These are phyloP conservation scores for Tubulanus polymorphus DNA, from an alignment of 2,888 invertebrate species.

Conservation along the genomic window DNA sequence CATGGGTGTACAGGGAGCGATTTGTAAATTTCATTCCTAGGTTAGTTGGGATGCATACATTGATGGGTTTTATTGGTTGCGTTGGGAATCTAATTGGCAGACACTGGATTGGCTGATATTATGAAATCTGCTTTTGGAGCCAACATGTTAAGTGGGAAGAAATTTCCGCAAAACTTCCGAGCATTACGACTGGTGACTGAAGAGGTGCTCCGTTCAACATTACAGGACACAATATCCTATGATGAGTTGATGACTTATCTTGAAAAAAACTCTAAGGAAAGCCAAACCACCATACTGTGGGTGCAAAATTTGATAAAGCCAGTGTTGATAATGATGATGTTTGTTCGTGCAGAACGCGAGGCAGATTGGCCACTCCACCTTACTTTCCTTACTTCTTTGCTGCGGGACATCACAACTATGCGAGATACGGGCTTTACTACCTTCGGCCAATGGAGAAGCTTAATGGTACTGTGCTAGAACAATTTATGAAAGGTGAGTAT, in stretches of 20 bases:
- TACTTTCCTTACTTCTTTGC: neutral
- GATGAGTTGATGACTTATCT: constrained; percentile 7
- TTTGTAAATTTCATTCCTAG: constrained; percentile 1
- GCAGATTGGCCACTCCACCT: constrained; percentile 12
- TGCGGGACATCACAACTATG: neutral
- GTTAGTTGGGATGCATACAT: constrained; percentile 11
- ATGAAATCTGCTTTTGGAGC: constrained; percentile 6
- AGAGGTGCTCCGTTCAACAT: constrained; percentile 1
- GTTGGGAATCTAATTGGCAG: constrained; percentile 12
- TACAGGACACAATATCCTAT: neutral
- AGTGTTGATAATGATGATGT: constrained; percentile 3
- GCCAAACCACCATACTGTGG: neutral
- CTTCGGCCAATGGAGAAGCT: neutral
- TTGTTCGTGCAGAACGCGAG: constrained; percentile 9
- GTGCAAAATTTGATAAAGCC: constrained; percentile 8
- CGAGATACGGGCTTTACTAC: neutral
- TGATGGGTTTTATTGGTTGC: constrained; percentile 12
- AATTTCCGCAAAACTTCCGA: constrained; percentile 11
- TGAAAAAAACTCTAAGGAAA: neutral
- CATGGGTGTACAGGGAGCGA: neutral
- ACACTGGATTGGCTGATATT: constrained; percentile 10
- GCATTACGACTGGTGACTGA: constrained; percentile 9
- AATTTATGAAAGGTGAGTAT: neutral
- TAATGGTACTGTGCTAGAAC: neutral
- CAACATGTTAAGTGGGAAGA: constrained; percentile 11